A percentile compares a stretch with the other conserved stretches of the same genome.
These are phyloP conservation scores for Siniperca chuatsi DNA, from an alignment of 2,113 vertebrate genomes.

Conservation along the genomic window DNA sequence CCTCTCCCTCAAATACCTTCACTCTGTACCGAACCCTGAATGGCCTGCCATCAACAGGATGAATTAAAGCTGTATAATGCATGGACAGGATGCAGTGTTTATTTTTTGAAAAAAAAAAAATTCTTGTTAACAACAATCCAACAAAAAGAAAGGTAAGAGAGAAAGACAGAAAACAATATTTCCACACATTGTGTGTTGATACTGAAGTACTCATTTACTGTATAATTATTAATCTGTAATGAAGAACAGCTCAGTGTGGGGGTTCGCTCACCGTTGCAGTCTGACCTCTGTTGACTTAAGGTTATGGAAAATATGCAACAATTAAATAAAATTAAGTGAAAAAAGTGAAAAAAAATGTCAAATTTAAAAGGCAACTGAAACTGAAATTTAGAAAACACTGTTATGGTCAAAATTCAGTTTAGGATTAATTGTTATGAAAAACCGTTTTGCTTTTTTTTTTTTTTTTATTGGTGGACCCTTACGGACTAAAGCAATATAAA, in stretches of 20 bases:
- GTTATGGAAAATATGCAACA: background rate
- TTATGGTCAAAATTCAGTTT: no score
- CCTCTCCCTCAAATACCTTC: slow-evolving; percentile 58
- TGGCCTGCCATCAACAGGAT: slow-evolving; percentile 32
- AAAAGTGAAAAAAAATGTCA: no score
- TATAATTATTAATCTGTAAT: background rate
- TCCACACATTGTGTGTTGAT: background rate
- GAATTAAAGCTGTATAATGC: slow-evolving; percentile 19
- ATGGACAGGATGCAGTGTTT: background rate
- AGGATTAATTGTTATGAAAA: background rate
- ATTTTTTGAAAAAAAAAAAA: background rate
- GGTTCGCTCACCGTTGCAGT: background rate
- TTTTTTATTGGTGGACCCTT: no score
- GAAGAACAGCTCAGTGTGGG: background rate
- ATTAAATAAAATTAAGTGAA: background rate
- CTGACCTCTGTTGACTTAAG: background rate
- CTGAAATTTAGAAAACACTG: no score
- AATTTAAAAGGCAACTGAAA: no score
- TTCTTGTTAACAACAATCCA: background rate
- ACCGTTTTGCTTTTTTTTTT: no score
- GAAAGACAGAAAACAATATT: background rate
- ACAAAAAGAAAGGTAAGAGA: background rate
- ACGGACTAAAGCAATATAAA: no score
- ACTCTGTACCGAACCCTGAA: slow-evolving; percentile 34
- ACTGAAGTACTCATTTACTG: background rate